Evolutionary conservation across 2,888 invertebrate genomes (phyloP), one percentile per base, ranked within the genome.

Genomic region (Andrena marginata): DNA sequence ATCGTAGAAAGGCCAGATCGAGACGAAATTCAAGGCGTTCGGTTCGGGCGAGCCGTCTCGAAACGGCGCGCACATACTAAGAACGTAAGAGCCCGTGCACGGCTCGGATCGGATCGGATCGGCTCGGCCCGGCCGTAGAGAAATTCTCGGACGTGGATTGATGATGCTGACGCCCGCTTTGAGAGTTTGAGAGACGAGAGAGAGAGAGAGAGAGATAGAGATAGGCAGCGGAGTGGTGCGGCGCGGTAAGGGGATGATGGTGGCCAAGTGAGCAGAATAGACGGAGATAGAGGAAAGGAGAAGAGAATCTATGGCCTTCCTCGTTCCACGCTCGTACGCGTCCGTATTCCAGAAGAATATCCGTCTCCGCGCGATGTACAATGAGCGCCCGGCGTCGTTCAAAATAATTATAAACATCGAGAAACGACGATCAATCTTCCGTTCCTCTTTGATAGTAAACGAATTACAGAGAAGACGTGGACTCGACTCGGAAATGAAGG

Each of bases 341-440:
- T 54, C 23, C 51, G 60, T 60, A 42, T 56, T 62, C 62, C 56
- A 31, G 72, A 74, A n/a, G 69, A 71, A 63, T 76, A 77, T 77
- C 33, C 74, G 65, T 85, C 73, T 70, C 77, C 59, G 63, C 33
- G 75, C 70, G 81, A 77, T 56, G 86, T 80, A 80, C 84, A 84
- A 88, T 82, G 80, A 82, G 75, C 82, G 85, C 60, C 85, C 13
- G 74, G 85, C 88, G 89, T 91, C 89, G 85, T 86, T 91, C 89
- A 89, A 88, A 92, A 92, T 92, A 90, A 92, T 92, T 91, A 90
- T 85, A 89, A 89, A 87, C 89, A 90, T 87, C 82, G 85, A 87
- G 88, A 84, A 88, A 89, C 89, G 91, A 90, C 89, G 90, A 92
- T 92, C 89, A 92, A 92, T 92, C 92, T 90, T 92, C 85, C 82